These are phyloP conservation scores for Drepana falcataria DNA, from an alignment of 2,888 invertebrate genomes.

Conservation along the genomic window DNA sequence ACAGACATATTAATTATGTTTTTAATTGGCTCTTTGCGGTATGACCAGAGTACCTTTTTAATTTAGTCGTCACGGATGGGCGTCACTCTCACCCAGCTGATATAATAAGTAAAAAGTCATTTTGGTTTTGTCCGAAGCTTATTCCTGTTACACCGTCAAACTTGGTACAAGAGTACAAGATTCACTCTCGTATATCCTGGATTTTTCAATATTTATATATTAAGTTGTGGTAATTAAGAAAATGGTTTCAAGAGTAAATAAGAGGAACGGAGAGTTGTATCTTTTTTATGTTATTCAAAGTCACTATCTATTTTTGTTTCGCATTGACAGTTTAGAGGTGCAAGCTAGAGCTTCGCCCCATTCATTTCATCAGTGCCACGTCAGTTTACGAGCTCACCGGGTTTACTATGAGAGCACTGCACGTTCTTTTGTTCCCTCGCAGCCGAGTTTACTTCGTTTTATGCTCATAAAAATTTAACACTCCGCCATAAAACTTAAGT, in stretches of 20 bases:
- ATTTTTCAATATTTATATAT: no score
- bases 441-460: conserved; percentile 41
- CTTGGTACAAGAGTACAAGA: no score
- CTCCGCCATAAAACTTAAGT: conserved; percentile 37
- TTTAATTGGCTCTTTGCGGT: no score
- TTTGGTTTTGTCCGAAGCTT: no score
- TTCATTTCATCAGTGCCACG: conserved; percentile 47
- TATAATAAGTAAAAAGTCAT: no score
- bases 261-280: conserved; percentile 7
- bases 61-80: no score
- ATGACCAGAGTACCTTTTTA: no score
- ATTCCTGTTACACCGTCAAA: no score
- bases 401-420: conserved; percentile 56
- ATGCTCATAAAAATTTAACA: conserved; percentile 45
- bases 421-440: conserved; percentile 48
- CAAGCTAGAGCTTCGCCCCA: conserved; percentile 28
- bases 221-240: no score
- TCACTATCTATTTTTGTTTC: conserved; percentile 34
- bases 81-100: no score
- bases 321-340: conserved; percentile 38
- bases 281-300: conserved; percentile 51
- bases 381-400: conserved; percentile 57
- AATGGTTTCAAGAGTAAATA: conserved; percentile 16
- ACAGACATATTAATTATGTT: no score
- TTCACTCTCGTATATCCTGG: no score